These are phyloP conservation scores for Drosophila yakuba DNA, from an alignment of 1,140 invertebrate species.

Conservation along the genomic window DNA sequence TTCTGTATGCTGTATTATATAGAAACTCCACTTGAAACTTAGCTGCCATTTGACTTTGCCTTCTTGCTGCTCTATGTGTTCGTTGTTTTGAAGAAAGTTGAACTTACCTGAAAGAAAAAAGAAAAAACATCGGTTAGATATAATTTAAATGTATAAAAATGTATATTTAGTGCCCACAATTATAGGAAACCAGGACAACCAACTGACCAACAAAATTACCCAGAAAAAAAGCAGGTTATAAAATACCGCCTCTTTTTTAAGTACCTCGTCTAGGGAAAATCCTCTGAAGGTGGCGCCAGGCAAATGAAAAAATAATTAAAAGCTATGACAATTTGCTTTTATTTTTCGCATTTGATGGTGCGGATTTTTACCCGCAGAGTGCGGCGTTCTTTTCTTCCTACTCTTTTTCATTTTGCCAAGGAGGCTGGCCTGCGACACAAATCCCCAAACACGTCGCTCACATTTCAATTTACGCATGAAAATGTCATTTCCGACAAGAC, in stretches of 20 bases:
- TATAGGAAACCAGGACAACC: neutral
- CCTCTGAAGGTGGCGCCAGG: neutral
- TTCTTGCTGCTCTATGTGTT: neutral
- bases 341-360: slow-evolving; percentile 23
- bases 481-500: slow-evolving; percentile 81
- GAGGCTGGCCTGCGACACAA: slow-evolving; percentile 33
- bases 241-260: slow-evolving; percentile 7
- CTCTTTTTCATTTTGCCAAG: neutral
- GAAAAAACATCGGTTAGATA: neutral
- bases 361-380: neutral
- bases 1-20: neutral
- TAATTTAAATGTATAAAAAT: neutral
- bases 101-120: slow-evolving; percentile 63
- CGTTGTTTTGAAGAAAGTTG: neutral
- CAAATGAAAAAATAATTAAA: slow-evolving; percentile 74
- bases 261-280: slow-evolving; percentile 13
- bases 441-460: slow-evolving; percentile 83
- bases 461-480: slow-evolving; percentile 84
- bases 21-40: slow-evolving; percentile 34
- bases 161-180: slow-evolving; percentile 5
- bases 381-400: neutral
- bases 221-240: neutral
- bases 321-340: slow-evolving; percentile 76
- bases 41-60: slow-evolving; percentile 30
- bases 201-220: slow-evolving; percentile 16